Percentiles rank a stretch among this genome's conserved stretches.
phyloP scores from a whole-genome alignment of 2,888 invertebrate species.

The Acleris laterana region DNA sequence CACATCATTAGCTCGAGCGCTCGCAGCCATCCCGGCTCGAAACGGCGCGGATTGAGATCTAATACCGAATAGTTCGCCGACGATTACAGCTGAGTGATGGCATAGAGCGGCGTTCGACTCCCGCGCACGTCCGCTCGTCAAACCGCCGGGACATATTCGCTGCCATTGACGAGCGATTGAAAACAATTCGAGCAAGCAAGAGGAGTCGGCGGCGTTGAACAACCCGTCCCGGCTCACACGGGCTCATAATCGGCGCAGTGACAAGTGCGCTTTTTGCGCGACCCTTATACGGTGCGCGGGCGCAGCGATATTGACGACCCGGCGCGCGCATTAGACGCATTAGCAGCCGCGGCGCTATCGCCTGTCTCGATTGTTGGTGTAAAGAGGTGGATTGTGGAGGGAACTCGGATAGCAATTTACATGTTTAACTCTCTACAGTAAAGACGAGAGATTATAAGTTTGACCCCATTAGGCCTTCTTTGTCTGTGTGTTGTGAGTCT shows the following conservation, averaged over 20 bases:
- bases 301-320: slow-evolving; percentile 20
- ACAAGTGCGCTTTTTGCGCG: slow-evolving; percentile 28
- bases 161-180: too few relatives aligned
- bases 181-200: background rate
- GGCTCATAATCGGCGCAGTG: slow-evolving; percentile 22
- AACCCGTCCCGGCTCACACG: slow-evolving; percentile 14
- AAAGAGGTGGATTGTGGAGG: too few relatives aligned
- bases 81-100: slow-evolving; percentile 3
- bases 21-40: too few relatives aligned
- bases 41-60: background rate
- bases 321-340: background rate
- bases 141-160: background rate
- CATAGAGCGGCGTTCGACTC: background rate
- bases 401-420: too few relatives aligned
- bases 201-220: background rate
- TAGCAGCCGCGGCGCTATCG: too few relatives aligned
- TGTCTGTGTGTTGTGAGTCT: too few relatives aligned
- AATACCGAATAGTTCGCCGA: background rate
- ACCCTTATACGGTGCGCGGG: slow-evolving; percentile 19
- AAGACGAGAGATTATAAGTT: too few relatives aligned
- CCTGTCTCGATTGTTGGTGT: too few relatives aligned
- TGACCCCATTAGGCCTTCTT: too few relatives aligned
- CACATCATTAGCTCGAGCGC: too few relatives aligned
- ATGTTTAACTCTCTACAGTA: too few relatives aligned
- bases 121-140: slow-evolving; percentile 21